Conservation (phyloP, 2,888 invertebrate species). For the Fragum sueziense region DNA sequence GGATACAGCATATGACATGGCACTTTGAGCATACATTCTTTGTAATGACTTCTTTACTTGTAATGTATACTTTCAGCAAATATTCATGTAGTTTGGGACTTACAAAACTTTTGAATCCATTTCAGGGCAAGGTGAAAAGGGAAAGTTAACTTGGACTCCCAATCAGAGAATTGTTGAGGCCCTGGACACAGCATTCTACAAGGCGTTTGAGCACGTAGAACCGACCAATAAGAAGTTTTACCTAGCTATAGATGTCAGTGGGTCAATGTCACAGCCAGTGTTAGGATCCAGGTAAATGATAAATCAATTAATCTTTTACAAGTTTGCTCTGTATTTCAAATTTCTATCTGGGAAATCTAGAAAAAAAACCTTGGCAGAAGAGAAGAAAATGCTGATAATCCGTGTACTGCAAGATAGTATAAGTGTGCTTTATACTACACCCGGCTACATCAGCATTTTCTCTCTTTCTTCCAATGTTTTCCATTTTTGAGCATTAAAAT, state of each 20-base stretch:
- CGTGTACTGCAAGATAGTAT: too few relatives aligned
- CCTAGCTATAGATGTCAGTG: constrained; percentile 86
- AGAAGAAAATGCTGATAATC: too few relatives aligned
- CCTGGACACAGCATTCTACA: constrained; percentile 79
- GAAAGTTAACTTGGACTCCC: constrained; percentile 77
- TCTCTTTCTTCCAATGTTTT: too few relatives aligned
- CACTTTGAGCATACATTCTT: constrained; percentile 83
- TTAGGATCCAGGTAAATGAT: constrained; percentile 65
- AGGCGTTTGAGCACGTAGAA: constrained; percentile 82
- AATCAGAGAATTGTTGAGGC: constrained; percentile 67
- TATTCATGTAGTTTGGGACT: too few relatives aligned
- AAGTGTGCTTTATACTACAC: too few relatives aligned
- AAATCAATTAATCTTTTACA: neutral
- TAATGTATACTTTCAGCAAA: too few relatives aligned
- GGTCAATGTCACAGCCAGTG: constrained; percentile 82
- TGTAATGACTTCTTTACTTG: too few relatives aligned
- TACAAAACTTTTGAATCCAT: too few relatives aligned
- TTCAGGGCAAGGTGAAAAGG: constrained; percentile 78
- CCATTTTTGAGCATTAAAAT: neutral
- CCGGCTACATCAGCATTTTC: too few relatives aligned
- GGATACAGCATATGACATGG: constrained; percentile 78
- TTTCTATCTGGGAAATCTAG: too few relatives aligned
- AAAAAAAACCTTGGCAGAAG: too few relatives aligned
- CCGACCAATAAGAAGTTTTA: constrained; percentile 85
- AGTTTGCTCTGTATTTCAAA: too few relatives aligned